Evolutionary conservation across 2,888 invertebrate genomes (phyloP).

Genomic region (Chorisops tibialis): DNA sequence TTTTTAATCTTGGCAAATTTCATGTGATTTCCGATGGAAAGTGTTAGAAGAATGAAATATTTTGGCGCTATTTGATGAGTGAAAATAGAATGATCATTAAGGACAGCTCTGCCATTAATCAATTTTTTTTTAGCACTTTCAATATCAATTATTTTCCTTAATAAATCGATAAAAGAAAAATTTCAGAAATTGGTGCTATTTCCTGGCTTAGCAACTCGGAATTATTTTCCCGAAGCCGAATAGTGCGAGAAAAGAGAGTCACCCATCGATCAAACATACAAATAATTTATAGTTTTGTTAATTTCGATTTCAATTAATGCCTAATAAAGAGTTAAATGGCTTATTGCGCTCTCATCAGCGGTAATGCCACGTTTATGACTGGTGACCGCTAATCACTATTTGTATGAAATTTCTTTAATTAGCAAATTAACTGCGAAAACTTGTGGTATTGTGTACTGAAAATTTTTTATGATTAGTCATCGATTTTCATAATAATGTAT

Average conservation of each 20-base stretch:
- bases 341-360: neutral
- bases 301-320: constrained; percentile 12
- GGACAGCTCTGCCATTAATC: no score
- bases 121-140: no score
- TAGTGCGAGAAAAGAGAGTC: neutral
- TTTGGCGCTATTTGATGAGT: no score
- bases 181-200: neutral
- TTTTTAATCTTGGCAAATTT: no score
- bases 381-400: no score
- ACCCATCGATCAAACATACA: constrained; percentile 9
- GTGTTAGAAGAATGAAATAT: no score
- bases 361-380: neutral
- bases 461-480: no score
- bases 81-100: no score
- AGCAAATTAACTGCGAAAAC: neutral
- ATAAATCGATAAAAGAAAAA: neutral
- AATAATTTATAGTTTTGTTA: neutral
- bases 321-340: constrained; percentile 2
- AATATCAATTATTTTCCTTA: neutral
- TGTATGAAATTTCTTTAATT: constrained; percentile 4
- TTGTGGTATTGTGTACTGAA: neutral
- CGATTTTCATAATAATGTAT: no score
- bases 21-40: no score
- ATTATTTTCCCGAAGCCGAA: neutral
- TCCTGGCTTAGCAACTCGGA: neutral